These are phyloP conservation scores for Lymantria monacha DNA, from an alignment of 2,888 invertebrate species.

Conservation along the genomic window DNA sequence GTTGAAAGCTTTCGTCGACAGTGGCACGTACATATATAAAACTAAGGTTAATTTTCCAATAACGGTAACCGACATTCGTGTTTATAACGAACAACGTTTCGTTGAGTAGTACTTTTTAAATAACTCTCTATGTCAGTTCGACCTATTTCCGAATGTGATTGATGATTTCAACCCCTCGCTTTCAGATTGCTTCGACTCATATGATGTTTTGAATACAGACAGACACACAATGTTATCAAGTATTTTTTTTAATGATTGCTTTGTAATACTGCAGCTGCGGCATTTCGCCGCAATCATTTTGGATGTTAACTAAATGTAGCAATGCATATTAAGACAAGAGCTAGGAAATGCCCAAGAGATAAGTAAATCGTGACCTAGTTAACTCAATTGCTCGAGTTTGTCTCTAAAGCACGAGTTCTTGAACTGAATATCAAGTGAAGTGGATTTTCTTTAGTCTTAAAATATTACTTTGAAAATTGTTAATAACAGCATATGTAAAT, in stretches of 20 bases:
- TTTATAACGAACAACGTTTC: slow-evolving; percentile 47
- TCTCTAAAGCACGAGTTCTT: slow-evolving; percentile 29
- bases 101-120: slow-evolving; percentile 44
- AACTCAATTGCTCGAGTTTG: slow-evolving; percentile 39
- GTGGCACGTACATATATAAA: slow-evolving; percentile 33
- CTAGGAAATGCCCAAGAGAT: slow-evolving; percentile 31
- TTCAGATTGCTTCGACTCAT: slow-evolving; percentile 38
- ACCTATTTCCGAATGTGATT: slow-evolving; percentile 61
- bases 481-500: too few species aligned
- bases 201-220: slow-evolving; percentile 17
- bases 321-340: slow-evolving; percentile 30
- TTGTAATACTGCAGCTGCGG: slow-evolving; percentile 22
- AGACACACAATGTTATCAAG: neutral
- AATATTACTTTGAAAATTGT: too few species aligned
- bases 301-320: slow-evolving; percentile 30
- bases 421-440: slow-evolving; percentile 32
- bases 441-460: slow-evolving; percentile 1
- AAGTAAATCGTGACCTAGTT: slow-evolving; percentile 39
- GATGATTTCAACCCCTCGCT: slow-evolving; percentile 53
- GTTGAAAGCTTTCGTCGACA: slow-evolving; percentile 31
- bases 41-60: slow-evolving; percentile 48
- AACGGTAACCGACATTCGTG: slow-evolving; percentile 22
- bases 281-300: slow-evolving; percentile 20
- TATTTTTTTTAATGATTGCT: slow-evolving; percentile 7
- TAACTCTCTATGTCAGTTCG: slow-evolving; percentile 47